Evolutionary conservation across 1,140 invertebrate species (phyloP).

Genomic region (Hesperophylax magnus): DNA sequence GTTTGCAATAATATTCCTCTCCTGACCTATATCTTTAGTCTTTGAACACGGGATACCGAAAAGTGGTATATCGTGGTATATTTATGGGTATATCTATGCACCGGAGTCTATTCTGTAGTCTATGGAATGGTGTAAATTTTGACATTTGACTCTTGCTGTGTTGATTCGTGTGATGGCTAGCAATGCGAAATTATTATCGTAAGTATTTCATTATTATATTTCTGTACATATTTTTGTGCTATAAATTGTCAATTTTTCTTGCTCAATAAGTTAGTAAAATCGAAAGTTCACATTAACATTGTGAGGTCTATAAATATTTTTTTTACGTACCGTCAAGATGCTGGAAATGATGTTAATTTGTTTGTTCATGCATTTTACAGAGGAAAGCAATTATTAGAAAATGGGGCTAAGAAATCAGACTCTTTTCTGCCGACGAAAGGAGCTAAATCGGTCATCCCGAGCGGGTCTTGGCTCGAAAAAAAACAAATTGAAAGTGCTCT

Average conservation of each 20-base stretch:
- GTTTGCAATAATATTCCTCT: neutral
- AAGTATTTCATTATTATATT: slow-evolving; percentile 4
- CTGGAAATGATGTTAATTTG: neutral
- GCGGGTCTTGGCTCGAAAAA: slow-evolving; percentile 72
- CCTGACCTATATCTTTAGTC: neutral
- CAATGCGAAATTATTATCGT: slow-evolving; percentile 37
- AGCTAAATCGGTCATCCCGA: slow-evolving; percentile 72
- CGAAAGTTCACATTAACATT: neutral
- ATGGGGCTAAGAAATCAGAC: slow-evolving; percentile 67
- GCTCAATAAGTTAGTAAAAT: neutral
- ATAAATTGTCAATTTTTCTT: neutral
- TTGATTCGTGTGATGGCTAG: slow-evolving; percentile 16
- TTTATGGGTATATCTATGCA: too few species aligned
- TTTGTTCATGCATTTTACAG: slow-evolving; percentile 60
- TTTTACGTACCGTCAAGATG: neutral
- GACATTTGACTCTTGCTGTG: slow-evolving; percentile 24
- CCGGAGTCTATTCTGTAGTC: neutral
- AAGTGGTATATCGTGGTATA: too few species aligned
- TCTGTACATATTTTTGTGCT: neutral
- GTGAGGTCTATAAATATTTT: neutral
- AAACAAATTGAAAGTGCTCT: slow-evolving; percentile 74
- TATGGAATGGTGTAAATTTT: slow-evolving; percentile 14
- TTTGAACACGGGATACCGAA: neutral
- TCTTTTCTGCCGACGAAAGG: slow-evolving; percentile 71
- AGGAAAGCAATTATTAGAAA: slow-evolving; percentile 69